Evolutionary conservation across 2,113 vertebrate species (phyloP), one percentile per base, ranked within the genome.

Genomic region (Prolemur simus): DNA sequence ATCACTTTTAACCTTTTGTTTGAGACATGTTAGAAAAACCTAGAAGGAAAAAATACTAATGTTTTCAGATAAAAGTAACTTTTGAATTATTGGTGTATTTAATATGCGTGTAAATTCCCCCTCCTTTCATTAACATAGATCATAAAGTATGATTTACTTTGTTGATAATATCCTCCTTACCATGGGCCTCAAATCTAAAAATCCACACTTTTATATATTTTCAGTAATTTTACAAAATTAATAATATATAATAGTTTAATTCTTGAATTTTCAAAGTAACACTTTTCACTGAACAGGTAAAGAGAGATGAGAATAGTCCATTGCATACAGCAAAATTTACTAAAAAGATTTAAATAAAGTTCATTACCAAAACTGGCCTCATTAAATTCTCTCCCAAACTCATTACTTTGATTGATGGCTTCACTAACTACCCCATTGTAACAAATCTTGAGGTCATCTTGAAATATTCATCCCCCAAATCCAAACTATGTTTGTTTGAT

Each of bases 211-310:
- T 20, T 18, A 15, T 29, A 63, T 73, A 66, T 49, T 49, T 9
- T 3, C 20, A 91, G 12, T 52, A 64, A 76, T 56, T 92, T 98
- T 93, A 82, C 1, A 80, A 91, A 93, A 77, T 37, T 68, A 91
- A 74, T 68, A 91, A 42, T 3, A 49, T 23, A 0, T 32, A 68
- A 23, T 47, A 25, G 9, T 82, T 3, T 49, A 42, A 82, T 82
- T 71, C 14, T 60, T 87, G 89, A 78, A 85, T 93, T 85, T 91
- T 37, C 20, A 83, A 15, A 6, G 12, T 63, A 56, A 45, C 20
- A 60, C 6, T 64, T 92, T 73, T 80, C 21, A 58, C 0, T 54
- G 13, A 20, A 54, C 8, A 69, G 14, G 12, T 81, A 87, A 96
- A 96, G 32, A 45, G 9, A 74, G 8, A 85, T 52, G 27, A 90